phyloP scores from a whole-genome alignment of 1,140 invertebrate genomes.

The Pogonomyrmex californicus region DNA sequence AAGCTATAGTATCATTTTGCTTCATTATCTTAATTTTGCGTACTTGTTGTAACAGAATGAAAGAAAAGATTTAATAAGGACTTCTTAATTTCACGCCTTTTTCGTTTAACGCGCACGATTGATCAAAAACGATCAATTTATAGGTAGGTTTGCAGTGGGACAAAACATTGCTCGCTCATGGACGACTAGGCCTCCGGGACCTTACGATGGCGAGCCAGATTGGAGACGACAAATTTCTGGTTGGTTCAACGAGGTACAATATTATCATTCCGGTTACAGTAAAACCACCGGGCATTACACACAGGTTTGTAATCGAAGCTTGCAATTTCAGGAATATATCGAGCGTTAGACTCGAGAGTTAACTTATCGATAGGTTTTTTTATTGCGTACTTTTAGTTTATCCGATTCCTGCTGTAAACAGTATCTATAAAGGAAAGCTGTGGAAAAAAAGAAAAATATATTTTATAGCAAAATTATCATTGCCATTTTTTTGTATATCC shows the following conservation, averaged over 20 bases:
- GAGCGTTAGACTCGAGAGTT: background rate
- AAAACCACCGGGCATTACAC: constrained; percentile 93
- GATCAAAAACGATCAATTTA: constrained; percentile 61
- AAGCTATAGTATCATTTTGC: background rate
- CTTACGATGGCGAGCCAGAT: constrained; percentile 89
- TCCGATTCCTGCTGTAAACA: background rate
- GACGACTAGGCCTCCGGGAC: constrained; percentile 90
- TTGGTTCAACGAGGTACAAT: constrained; percentile 94
- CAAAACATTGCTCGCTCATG: constrained; percentile 94
- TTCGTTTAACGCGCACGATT: background rate
- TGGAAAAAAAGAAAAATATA: background rate
- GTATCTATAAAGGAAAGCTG: background rate
- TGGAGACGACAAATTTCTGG: constrained; percentile 91
- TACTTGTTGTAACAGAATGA: background rate
- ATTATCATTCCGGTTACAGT: constrained; percentile 90
- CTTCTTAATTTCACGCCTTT: background rate
- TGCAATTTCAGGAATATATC: background rate
- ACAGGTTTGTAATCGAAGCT: constrained; percentile 88
- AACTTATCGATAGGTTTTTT: background rate
- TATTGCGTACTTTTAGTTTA: background rate
- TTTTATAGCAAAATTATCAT: background rate
- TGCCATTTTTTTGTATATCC: background rate
- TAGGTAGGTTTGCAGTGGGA: constrained; percentile 92
- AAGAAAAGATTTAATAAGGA: no score
- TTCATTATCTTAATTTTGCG: background rate